These are phyloP conservation scores for Eledone cirrhosa DNA, from an alignment of 2,888 invertebrate species.

Conservation along the genomic window DNA sequence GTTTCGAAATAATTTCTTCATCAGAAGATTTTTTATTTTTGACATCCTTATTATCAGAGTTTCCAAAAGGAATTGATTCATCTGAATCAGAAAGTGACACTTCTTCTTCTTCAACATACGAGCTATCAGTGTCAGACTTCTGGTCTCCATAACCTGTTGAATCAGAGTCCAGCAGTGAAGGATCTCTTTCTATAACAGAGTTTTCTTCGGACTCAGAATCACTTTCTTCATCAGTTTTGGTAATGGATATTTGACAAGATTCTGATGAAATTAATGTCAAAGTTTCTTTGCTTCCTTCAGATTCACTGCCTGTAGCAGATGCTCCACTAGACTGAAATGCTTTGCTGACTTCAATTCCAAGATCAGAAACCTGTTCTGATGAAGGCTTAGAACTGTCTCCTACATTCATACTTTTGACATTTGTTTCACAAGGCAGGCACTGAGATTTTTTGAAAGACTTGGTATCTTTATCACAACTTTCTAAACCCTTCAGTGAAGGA, in stretches of 20 bases:
- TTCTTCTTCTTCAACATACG: too few relatives aligned
- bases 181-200: conserved; percentile 14
- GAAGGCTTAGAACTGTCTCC: neutral
- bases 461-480: conserved; percentile 6
- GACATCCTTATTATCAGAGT: too few relatives aligned
- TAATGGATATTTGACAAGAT: neutral
- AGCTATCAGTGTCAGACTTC: too few relatives aligned
- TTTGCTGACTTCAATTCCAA: too few relatives aligned
- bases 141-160: neutral
- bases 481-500: neutral
- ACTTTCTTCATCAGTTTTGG: conserved; percentile 9
- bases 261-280: neutral
- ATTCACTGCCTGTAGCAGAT: neutral
- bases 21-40: too few relatives aligned
- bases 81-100: too few relatives aligned
- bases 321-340: neutral
- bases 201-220: conserved; percentile 13
- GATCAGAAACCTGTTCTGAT: neutral
- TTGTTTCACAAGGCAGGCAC: conserved; percentile 14
- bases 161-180: neutral
- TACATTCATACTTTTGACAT: neutral
- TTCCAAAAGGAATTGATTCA: too few relatives aligned
- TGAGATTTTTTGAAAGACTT: conserved; percentile 17
- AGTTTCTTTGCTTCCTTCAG: neutral
- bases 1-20: neutral